Conservation (phyloP, 2,888 invertebrate species). For the Drosophila dives region DNA sequence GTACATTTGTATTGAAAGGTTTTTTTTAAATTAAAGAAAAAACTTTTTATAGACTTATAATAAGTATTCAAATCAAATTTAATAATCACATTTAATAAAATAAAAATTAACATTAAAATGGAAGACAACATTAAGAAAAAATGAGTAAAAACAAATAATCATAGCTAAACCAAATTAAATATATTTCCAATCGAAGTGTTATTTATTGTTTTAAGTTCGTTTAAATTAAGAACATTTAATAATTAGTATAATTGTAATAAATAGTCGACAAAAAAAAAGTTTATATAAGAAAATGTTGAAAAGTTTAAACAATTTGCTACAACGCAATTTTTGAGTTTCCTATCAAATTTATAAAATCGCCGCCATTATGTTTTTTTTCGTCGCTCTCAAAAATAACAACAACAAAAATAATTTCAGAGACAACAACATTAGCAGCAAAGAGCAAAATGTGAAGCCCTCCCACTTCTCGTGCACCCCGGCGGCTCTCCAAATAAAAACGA, state of each 20-base stretch:
- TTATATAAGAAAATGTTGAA: slow-evolving; percentile 45
- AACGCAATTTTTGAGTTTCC: slow-evolving; percentile 77
- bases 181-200: neutral
- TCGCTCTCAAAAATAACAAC: slow-evolving; percentile 29
- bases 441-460: slow-evolving; percentile 60
- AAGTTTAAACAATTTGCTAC: slow-evolving; percentile 76
- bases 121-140: slow-evolving; percentile 4
- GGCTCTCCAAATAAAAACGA: slow-evolving; percentile 54
- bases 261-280: slow-evolving; percentile 27
- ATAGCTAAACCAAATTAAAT: neutral
- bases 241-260: slow-evolving; percentile 16
- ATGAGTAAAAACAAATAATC: slow-evolving; percentile 1
- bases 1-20: neutral
- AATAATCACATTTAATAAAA: slow-evolving; percentile 5
- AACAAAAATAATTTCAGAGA: slow-evolving; percentile 22
- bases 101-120: neutral
- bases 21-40: neutral
- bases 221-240: slow-evolving; percentile 7
- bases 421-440: slow-evolving; percentile 34
- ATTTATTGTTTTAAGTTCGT: neutral
- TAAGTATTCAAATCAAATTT: neutral
- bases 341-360: slow-evolving; percentile 71
- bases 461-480: slow-evolving; percentile 53
- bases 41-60: neutral
- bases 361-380: slow-evolving; percentile 77